Percentiles rank a stretch among this genome's conserved stretches.
Conservation (phyloP, 2,888 invertebrate genomes). For the Papilio demoleus region DNA sequence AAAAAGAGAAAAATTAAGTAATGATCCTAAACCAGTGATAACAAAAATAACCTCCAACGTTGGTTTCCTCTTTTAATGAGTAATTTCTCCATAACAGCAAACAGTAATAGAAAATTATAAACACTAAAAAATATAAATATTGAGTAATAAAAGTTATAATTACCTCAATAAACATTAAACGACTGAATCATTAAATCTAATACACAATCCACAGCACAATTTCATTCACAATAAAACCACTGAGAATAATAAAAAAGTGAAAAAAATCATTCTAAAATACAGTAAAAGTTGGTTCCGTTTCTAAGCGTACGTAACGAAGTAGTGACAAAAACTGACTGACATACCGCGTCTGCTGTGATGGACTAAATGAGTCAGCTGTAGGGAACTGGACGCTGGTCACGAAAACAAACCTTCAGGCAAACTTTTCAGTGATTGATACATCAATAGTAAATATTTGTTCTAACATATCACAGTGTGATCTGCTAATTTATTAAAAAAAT, state of each 20-base stretch:
- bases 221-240: background rate
- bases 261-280: background rate
- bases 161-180: conserved; percentile 12
- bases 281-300: conserved; percentile 1
- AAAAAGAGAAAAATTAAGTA: too few species aligned
- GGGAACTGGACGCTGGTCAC: conserved; percentile 51
- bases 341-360: conserved; percentile 48
- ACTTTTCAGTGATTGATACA: background rate
- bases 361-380: conserved; percentile 52
- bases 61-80: too few species aligned
- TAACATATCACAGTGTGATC: too few species aligned
- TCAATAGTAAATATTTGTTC: too few species aligned
- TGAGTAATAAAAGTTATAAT: background rate
- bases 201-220: conserved; percentile 20
- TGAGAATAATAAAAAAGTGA: conserved; percentile 3
- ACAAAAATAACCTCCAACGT: too few species aligned
- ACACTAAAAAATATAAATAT: background rate
- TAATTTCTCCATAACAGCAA: background rate
- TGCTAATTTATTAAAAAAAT: too few species aligned
- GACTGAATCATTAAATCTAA: background rate
- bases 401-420: conserved; percentile 25
- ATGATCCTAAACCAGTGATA: too few species aligned
- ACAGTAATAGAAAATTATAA: too few species aligned
- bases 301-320: conserved; percentile 42
- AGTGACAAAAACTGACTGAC: conserved; percentile 55